Evolutionary conservation across 2,888 invertebrate species (phyloP), one percentile per base, ranked within the genome.

Genomic region (Rotaria sp.): DNA sequence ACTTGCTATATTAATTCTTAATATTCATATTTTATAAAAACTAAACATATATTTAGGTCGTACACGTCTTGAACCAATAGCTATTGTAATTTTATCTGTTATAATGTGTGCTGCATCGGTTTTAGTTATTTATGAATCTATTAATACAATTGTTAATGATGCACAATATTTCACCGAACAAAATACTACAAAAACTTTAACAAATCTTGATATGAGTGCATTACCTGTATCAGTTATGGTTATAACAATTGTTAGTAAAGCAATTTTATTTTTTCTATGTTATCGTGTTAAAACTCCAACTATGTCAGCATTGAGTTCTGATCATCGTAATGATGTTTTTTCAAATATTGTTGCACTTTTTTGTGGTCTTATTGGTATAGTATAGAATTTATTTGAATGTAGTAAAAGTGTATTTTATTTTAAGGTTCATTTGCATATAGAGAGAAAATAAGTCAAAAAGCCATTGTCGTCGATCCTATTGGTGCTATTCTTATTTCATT

Each of bases 281-380:
- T 88, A 89, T 74, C 88, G 88, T 52, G 13, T 80, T 2, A 88
- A 88, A 5, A 89, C 89, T 52, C 89, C 91, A 0, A 90, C 90
- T 1, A 89, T 91, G 13, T 89, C 89, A 84, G 91, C 92, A 0
- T 88, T 92, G 38, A 90, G 92, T 4, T 90, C 90, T 88, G 92
- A 92, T 88, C 92, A 92, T 87, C 88, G 92, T 15, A 92, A 92
- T 88, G 92, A 92, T 87, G 91, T 92, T 45, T 80, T 92, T 50
- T 92, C 92, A 15, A 92, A 92, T 88, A 87, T 89, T 38, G 90
- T 90, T 4, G 92, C 92, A 24, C 88, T 92, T 8, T 87, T 90
- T 24, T 92, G 92, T 88, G 92, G 92, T 41, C 90, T 90, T 86
- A 88, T 92, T 67, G 91, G 89, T 89, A 85, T 75, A 0, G 21